phyloP scores from a whole-genome alignment of 2,113 vertebrate species.

The Engraulis encrasicolus region DNA sequence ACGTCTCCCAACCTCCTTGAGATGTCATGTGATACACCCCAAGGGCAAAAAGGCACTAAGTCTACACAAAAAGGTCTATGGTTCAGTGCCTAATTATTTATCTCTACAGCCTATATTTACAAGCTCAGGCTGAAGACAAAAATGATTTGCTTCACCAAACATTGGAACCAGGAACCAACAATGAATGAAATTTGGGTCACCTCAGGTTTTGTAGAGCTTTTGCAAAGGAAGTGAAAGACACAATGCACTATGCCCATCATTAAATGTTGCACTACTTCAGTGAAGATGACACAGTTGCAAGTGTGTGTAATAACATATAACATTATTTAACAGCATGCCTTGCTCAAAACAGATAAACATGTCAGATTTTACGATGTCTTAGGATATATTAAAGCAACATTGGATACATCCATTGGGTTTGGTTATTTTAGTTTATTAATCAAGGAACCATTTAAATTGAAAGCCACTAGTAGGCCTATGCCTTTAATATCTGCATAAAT shows the following conservation, averaged over 20 bases:
- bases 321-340: too few species aligned
- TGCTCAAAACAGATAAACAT: too few species aligned
- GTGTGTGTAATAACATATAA: too few species aligned
- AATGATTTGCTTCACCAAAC: not conserved
- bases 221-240: not conserved
- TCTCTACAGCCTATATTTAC: not conserved
- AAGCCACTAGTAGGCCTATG: too few species aligned
- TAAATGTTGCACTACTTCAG: not conserved
- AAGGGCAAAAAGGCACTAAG: slow-evolving; percentile 71
- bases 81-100: slow-evolving; percentile 55
- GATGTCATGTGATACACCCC: slow-evolving; percentile 33
- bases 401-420: too few species aligned
- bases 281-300: too few species aligned
- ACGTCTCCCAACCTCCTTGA: not conserved
- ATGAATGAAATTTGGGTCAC: not conserved
- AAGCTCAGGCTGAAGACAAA: not conserved
- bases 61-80: slow-evolving; percentile 50
- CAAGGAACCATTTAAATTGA: too few species aligned
- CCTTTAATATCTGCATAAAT: too few species aligned
- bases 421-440: too few species aligned
- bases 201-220: not conserved
- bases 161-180: not conserved
- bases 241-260: not conserved
- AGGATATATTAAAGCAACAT: too few species aligned
- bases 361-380: too few species aligned